A percentile compares a stretch with the other conserved stretches of the same genome.
Evolutionary conservation across 2,797 vertebrate species (phyloP).

Genomic region (Tinamus major): DNA sequence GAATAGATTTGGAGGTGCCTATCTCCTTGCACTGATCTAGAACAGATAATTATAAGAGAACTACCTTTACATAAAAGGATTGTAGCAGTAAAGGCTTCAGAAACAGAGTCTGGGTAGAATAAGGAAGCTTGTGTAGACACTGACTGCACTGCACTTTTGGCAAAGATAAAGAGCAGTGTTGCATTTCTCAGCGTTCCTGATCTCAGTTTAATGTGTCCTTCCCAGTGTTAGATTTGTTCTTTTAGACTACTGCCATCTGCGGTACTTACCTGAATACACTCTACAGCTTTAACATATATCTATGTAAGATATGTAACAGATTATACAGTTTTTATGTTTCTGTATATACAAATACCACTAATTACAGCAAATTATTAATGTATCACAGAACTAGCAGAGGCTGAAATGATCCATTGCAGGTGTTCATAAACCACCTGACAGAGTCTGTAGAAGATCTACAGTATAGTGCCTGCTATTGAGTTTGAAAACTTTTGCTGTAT

Average conservation of each 20-base stretch:
- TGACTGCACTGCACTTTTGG: neutral
- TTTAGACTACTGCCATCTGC: neutral
- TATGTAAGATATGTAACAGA: neutral
- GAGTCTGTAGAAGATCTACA: neutral
- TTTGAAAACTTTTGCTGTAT: neutral
- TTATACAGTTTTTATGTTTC: neutral
- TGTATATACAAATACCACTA: neutral
- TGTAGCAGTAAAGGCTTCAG: neutral
- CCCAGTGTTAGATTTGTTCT: neutral
- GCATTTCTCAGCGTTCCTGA: neutral
- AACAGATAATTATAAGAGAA: neutral
- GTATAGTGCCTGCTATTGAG: neutral
- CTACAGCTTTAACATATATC: accelerated
- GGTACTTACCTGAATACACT: neutral
- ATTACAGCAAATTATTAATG: neutral
- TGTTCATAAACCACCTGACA: neutral
- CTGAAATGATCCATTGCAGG: neutral
- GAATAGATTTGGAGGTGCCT: neutral
- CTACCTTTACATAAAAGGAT: neutral
- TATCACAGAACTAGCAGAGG: neutral
- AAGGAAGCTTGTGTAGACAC: neutral
- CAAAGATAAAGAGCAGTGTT: neutral
- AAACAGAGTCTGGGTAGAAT: neutral
- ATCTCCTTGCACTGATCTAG: neutral
- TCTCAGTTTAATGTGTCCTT: neutral